Base-by-base conservation (phyloP, 1,140 invertebrate species). In the Pogonus chalceus region DNA sequence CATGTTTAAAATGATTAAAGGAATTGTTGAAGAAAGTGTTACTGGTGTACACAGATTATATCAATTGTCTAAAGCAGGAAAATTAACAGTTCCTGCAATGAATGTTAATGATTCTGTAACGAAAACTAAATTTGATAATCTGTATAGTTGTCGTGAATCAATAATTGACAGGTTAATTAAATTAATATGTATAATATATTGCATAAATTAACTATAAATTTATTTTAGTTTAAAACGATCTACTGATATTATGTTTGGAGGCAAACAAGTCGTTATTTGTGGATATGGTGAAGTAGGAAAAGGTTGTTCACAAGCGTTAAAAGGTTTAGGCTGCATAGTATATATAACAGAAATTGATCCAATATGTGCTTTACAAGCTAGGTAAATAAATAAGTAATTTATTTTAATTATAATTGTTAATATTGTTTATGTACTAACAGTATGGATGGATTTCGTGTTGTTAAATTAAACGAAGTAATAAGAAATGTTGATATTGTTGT, bases 91-190 rank as follows among this genome's bases (percentile, higher is more conserved):
- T n/a, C 95, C 95, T 1, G 95, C 96, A 1, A 98, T 98, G 92
- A 98, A 98, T 74, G 93, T 98, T 23, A 98, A 98, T 68, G 95
- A 98, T 74, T 96, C 92, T 20, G 94, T 98, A 7, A 98, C 93
- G 0, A 98, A 98, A 79, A 97, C 92, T n/a, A 98, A 97, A 76
- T 98, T 96, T 71, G 95, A 98, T 69, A 98, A 95, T 73, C 76
- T 96, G 20, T 96, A 96, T 69, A 91, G 88, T 60, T 96, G 92
- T 71, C 78, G 88, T 23, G 89, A 92, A 73, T 88, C 86, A 52
- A 88, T 92, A 61, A 80, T 92, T 61, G 89, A 92, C 71, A 87
- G 90, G 90, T 93, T 73, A 80, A 78, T 77, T 65, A 7, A 4
- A 31, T 4, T 31, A 7, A 4, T 7, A 31, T 43, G 24, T 20